phyloP scores from a whole-genome alignment of 2,888 invertebrate genomes.

The Dromius quadrimaculatus region DNA sequence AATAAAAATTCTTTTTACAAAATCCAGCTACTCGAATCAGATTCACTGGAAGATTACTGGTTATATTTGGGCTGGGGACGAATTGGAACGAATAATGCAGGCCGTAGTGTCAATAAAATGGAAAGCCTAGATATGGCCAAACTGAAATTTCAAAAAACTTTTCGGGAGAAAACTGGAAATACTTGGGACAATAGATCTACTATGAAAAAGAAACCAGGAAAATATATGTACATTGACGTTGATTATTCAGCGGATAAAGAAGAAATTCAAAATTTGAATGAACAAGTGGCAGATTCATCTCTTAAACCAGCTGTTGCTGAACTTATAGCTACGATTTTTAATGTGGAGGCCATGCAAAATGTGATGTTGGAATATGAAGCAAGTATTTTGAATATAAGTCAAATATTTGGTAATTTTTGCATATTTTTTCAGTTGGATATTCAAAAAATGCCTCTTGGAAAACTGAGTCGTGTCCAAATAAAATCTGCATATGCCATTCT shows the following conservation, averaged over 20 bases:
- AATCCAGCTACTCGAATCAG: slow-evolving; percentile 42
- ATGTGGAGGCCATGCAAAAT: slow-evolving; percentile 42
- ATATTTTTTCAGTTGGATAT: slow-evolving; percentile 67
- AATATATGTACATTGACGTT: slow-evolving; percentile 33
- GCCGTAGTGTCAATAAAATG: slow-evolving; percentile 5
- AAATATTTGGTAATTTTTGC: not conserved
- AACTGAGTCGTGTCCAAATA: slow-evolving; percentile 72
- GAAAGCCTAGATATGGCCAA: not conserved
- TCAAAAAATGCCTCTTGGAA: slow-evolving; percentile 77
- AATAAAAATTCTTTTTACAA: slow-evolving; percentile 43
- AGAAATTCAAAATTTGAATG: slow-evolving; percentile 36
- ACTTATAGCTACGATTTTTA: slow-evolving; percentile 45
- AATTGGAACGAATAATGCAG: slow-evolving; percentile 24
- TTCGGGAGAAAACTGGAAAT: slow-evolving; percentile 24
- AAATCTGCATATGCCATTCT: slow-evolving; percentile 70
- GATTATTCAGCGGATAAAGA: slow-evolving; percentile 39
- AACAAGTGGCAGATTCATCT: slow-evolving; percentile 40
- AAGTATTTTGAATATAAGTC: too few relatives aligned
- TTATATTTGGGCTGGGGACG: slow-evolving; percentile 37
- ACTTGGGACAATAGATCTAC: slow-evolving; percentile 24
- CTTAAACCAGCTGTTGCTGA: slow-evolving; percentile 41
- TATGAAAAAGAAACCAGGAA: slow-evolving; percentile 27
- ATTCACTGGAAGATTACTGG: slow-evolving; percentile 28
- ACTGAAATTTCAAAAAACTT: slow-evolving; percentile 23
- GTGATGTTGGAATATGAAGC: slow-evolving; percentile 46